Evolutionary conservation across 2,888 invertebrate genomes (phyloP).

Genomic region (Lacanobia oleracea): DNA sequence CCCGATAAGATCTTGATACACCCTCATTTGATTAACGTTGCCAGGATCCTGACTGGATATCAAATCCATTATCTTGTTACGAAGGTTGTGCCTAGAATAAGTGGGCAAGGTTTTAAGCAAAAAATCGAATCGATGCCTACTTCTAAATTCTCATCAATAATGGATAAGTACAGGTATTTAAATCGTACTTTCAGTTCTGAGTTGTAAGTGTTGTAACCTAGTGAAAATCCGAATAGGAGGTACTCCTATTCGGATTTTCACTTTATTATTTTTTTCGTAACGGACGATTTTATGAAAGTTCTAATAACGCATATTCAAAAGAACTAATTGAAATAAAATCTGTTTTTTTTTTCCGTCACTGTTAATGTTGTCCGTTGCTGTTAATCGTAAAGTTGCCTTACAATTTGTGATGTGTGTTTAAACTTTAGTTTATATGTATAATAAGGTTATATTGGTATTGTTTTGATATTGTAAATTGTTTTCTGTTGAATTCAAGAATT

Average conservation of each 20-base stretch:
- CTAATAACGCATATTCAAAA: too few relatives aligned
- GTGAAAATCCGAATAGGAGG: constrained; percentile 11
- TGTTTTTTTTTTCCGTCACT: too few relatives aligned
- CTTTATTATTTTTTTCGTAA: constrained; percentile 11
- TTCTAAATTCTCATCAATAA: constrained; percentile 45
- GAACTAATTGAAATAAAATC: too few relatives aligned
- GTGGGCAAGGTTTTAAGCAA: constrained; percentile 31
- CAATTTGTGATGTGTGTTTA: too few relatives aligned
- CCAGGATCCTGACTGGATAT: constrained; percentile 50
- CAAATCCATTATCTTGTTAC: constrained; percentile 55
- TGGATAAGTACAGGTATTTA: constrained; percentile 35
- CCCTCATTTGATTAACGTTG: constrained; percentile 61
- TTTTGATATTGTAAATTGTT: too few relatives aligned
- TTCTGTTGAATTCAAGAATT: too few relatives aligned
- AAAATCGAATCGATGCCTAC: constrained; percentile 28
- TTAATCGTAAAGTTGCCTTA: too few relatives aligned
- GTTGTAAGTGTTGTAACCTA: constrained; percentile 13
- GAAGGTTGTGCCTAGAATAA: constrained; percentile 51
- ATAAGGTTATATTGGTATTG: too few relatives aligned
- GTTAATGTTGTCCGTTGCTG: too few relatives aligned
- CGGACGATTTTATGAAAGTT: too few relatives aligned
- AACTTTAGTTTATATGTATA: too few relatives aligned
- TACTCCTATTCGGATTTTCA: too few relatives aligned
- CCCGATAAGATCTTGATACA: constrained; percentile 60
- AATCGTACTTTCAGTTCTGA: constrained; percentile 33